phyloP scores from a whole-genome alignment of 2,113 vertebrate species.

The Excalfactoria chinensis region DNA sequence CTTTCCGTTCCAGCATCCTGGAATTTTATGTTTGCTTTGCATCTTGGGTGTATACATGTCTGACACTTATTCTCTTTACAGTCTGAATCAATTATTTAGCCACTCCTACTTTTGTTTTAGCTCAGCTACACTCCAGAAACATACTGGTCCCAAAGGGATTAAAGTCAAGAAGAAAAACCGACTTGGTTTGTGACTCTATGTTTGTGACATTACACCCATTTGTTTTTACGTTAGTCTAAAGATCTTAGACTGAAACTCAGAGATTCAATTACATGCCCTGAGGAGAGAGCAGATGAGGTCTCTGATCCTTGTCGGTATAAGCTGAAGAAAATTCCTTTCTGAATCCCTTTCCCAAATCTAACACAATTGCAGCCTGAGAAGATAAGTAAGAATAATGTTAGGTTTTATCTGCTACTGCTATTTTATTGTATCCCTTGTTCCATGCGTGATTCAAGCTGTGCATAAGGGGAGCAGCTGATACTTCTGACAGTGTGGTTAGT shows the following conservation, averaged over 20 bases:
- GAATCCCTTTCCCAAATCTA: constrained; percentile 4
- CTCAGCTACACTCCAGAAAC: neutral
- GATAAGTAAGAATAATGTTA: neutral
- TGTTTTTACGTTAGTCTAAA: neutral
- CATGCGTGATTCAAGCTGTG: neutral
- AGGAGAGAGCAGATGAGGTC: neutral
- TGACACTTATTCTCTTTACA: neutral
- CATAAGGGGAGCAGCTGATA: neutral
- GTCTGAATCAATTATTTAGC: neutral
- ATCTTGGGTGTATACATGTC: neutral
- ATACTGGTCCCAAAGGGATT: neutral
- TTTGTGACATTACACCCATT: neutral
- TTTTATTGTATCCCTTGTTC: neutral
- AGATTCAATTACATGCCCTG: neutral
- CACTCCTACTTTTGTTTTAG: neutral
- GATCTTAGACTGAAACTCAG: neutral
- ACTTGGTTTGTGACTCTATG: neutral
- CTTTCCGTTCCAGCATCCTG: neutral
- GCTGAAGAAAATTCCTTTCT: neutral
- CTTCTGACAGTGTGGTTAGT: neutral
- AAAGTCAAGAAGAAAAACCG: neutral
- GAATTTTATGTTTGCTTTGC: neutral
- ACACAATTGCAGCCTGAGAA: neutral
- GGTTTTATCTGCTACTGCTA: neutral
- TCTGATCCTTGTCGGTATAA: neutral